These are phyloP conservation scores for Eupithecia abbreviata DNA, from an alignment of 2,888 invertebrate species.

Conservation along the genomic window DNA sequence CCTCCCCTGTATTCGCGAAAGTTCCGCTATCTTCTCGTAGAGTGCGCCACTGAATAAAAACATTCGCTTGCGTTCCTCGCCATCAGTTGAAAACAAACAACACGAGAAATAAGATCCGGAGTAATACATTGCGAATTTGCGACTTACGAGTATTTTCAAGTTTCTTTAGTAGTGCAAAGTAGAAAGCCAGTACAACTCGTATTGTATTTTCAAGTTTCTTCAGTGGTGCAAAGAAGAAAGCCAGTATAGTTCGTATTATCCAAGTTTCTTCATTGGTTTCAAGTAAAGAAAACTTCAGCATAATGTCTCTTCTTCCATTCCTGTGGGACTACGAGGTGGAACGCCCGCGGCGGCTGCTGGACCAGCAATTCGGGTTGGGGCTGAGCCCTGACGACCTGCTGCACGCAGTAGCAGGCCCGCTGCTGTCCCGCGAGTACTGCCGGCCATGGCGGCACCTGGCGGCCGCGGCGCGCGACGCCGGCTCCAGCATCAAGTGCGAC, in stretches of 20 bases:
- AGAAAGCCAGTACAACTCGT: not conserved
- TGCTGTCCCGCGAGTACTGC: constrained; percentile 66
- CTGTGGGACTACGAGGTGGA: constrained; percentile 69
- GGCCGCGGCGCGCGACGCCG: constrained; percentile 77
- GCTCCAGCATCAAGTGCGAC: constrained; percentile 81
- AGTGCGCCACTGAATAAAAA: constrained; percentile 59
- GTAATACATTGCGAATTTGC: not conserved
- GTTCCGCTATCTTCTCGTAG: constrained; percentile 60
- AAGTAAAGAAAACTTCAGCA: constrained; percentile 36
- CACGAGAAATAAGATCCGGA: constrained; percentile 25
- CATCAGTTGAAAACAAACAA: constrained; percentile 59
- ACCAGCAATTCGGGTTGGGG: constrained; percentile 82
- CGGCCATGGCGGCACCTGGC: constrained; percentile 77
- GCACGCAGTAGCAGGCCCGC: constrained; percentile 53
- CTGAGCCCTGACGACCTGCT: constrained; percentile 79
- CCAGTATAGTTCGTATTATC: not conserved
- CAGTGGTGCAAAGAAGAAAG: constrained; percentile 22
- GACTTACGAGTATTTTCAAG: not conserved
- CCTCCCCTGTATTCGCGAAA: constrained; percentile 57
- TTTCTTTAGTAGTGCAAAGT: not conserved
- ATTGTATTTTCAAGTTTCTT: not conserved
- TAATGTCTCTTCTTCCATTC: constrained; percentile 81
- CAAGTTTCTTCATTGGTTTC: not conserved
- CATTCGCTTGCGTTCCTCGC: constrained; percentile 46
- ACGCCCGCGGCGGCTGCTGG: constrained; percentile 74